Base-by-base conservation (phyloP, 2,113 vertebrate genomes). In the Cyphomyrus plagiostoma region DNA sequence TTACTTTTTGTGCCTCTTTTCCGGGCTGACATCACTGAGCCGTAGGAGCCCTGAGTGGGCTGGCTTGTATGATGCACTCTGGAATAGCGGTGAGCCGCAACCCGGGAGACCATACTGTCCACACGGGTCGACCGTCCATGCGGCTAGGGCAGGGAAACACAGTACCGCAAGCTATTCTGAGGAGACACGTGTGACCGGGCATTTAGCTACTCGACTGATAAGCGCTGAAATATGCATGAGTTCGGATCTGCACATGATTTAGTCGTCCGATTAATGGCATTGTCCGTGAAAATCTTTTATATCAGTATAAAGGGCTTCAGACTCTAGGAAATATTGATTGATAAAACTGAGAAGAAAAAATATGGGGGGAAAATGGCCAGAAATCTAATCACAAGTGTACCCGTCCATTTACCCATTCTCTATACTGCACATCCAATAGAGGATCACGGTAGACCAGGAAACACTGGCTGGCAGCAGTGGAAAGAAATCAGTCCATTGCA, bases 201-300 rank as follows among this genome's bases (percentile, higher is more conserved):
- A 58, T 84, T 84, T 84, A 89, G 88, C 80, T 26, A 42, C 52
- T 89, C 56, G 13, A 62, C 80, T 85, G 77, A 89, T 84, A 46
- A 62, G 50, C 42, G 26, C 82, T 89, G 50, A 89, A 89, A 89
- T 84, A 89, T 89, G 77, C 89, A 89, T 84, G 89, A 84, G 45
- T 13, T 26, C 19, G 11, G 56, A 89, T 85, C 88, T 35, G 39
- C 52, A 39, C 30, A 48, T 48, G 52, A 84, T 89, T 89, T 89
- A 89, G 53, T 89, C 50, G 5, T 84, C 7, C n/a, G 17, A 45
- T 83, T 84, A 85, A 89, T 84, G 39, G 80, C 42, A 85, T 62
- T 21, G 53, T 39, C 26, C 23, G n/a, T 85, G 56, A 89, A 89
- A 2, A 35, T 58, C 52, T 46, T 26, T 50, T 82, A 42, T 53